These are phyloP conservation scores for Peucedramus taeniatus DNA, from an alignment of 2,113 vertebrate species.

Conservation along the genomic window DNA sequence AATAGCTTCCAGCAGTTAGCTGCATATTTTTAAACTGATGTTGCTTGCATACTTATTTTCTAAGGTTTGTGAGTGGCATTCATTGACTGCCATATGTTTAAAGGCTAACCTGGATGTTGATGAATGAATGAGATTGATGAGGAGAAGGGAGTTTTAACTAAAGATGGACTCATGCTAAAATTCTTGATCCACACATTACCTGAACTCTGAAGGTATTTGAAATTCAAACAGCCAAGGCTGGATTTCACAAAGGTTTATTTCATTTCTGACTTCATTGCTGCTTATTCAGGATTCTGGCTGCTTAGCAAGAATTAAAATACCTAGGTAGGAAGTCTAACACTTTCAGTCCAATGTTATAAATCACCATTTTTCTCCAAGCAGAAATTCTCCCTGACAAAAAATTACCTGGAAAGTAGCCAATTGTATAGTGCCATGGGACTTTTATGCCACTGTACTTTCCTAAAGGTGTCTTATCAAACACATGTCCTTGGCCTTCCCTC, in stretches of 20 bases:
- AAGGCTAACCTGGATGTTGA: slow-evolving; percentile 64
- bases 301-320: neutral
- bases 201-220: neutral
- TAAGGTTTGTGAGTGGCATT: slow-evolving; percentile 74
- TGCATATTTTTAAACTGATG: slow-evolving; percentile 84
- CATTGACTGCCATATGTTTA: slow-evolving; percentile 72
- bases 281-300: neutral
- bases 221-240: slow-evolving; percentile 3
- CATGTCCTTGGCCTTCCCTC: neutral
- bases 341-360: neutral
- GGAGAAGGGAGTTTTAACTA: slow-evolving; percentile 30
- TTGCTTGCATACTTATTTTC: slow-evolving; percentile 73
- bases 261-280: neutral
- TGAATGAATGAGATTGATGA: slow-evolving; percentile 49
- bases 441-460: neutral
- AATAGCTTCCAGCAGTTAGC: slow-evolving; percentile 85
- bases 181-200: neutral
- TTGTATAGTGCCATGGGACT: neutral
- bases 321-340: neutral
- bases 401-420: neutral
- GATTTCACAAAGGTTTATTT: slow-evolving; percentile 41
- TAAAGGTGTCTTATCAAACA: neutral
- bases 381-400: neutral
- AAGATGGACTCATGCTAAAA: neutral
- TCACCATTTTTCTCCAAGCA: neutral